A percentile compares a stretch with the other conserved stretches of the same genome.
Evolutionary conservation across 2,797 vertebrate species (phyloP).

Genomic region (Margarornis squamiger): DNA sequence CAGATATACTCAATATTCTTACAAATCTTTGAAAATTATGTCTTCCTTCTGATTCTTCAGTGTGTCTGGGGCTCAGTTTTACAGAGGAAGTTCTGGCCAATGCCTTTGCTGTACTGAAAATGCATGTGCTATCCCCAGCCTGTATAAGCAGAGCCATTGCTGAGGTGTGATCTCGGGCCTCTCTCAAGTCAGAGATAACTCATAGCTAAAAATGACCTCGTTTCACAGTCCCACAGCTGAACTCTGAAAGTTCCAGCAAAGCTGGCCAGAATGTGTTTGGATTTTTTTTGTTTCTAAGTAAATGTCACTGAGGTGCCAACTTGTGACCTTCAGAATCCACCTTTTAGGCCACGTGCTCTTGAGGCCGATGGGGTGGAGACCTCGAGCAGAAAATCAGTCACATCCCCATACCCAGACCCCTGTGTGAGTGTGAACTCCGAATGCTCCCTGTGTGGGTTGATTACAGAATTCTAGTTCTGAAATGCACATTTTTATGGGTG

Average conservation of each 20-base stretch:
- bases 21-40: not conserved
- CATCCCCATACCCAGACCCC: not conserved
- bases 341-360: fast-evolving
- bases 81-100: not conserved
- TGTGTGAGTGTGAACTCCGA: not conserved
- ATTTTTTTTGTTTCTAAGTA: not conserved
- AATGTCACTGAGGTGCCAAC: not conserved
- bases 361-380: not conserved
- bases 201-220: not conserved
- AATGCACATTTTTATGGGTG: not conserved
- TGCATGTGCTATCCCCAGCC: not conserved
- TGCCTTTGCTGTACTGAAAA: not conserved
- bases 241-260: not conserved
- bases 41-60: not conserved
- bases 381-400: not conserved
- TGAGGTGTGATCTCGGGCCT: not conserved
- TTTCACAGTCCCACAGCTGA: not conserved
- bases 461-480: not conserved
- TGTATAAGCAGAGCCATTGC: not conserved
- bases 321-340: not conserved
- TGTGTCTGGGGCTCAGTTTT: not conserved
- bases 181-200: not conserved
- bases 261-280: not conserved
- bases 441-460: not conserved
- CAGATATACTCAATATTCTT: not conserved